Percentiles rank a stretch among this genome's conserved stretches.
Conservation (phyloP, 2,797 vertebrate species). For the Muscicapa comitata region DNA sequence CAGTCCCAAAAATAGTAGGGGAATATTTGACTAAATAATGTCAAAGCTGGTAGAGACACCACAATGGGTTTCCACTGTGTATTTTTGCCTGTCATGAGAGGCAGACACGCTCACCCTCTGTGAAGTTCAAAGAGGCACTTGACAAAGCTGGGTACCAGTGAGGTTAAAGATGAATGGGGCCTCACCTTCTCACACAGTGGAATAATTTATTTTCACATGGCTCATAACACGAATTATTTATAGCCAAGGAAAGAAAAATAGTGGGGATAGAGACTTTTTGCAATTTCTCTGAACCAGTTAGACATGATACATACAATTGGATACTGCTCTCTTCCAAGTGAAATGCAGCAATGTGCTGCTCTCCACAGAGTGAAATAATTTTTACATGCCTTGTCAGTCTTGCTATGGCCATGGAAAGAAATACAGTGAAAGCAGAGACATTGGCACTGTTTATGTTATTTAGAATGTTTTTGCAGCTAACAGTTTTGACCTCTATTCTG, state of each 20-base stretch:
- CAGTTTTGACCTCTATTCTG: constrained; percentile 26
- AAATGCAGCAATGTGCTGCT: constrained; percentile 9
- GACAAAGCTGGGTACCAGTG: neutral
- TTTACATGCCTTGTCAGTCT: constrained; percentile 51
- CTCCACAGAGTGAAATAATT: constrained; percentile 63
- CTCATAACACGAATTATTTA: constrained; percentile 46
- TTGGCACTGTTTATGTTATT: constrained; percentile 29
- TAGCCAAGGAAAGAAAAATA: constrained; percentile 65
- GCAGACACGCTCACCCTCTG: neutral
- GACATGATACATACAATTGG: neutral
- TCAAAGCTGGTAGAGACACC: neutral
- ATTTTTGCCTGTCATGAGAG: neutral
- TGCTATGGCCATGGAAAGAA: constrained; percentile 45
- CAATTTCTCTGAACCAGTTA: constrained; percentile 14
- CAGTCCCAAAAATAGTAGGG: neutral
- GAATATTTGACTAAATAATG: neutral
- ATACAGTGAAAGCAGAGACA: constrained; percentile 50
- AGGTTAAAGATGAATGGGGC: neutral
- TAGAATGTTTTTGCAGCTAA: constrained; percentile 61
- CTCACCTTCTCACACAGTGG: neutral
- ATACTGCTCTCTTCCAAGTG: constrained; percentile 25
- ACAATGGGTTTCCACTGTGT: neutral
- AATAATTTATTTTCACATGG: constrained; percentile 30
- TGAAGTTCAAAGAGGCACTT: neutral
- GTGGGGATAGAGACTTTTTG: neutral